Conservation (phyloP, 2,888 invertebrate species). For the Meganola albula region DNA sequence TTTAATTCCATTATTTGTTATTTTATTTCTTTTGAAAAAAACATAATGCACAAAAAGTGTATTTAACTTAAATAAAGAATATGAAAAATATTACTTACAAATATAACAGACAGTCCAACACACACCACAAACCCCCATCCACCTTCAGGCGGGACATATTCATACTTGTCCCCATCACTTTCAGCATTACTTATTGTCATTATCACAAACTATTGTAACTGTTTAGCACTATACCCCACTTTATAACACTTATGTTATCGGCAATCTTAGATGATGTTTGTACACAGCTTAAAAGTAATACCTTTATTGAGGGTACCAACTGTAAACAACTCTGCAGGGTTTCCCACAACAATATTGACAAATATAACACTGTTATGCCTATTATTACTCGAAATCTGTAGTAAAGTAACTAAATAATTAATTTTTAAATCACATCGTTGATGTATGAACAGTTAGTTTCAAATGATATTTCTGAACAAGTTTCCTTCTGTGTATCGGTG, state of each 20-base stretch:
- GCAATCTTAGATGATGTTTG: constrained; percentile 45
- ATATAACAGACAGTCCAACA: constrained; percentile 80
- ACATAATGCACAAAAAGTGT: too few relatives aligned
- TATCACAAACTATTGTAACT: constrained; percentile 25
- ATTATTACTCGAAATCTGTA: too few relatives aligned
- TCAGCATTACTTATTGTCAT: constrained; percentile 47
- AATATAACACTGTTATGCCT: constrained; percentile 49
- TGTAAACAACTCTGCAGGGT: constrained; percentile 53
- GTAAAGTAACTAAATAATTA: too few relatives aligned
- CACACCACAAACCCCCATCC: constrained; percentile 86
- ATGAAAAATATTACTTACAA: constrained; percentile 71
- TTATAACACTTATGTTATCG: constrained; percentile 51
- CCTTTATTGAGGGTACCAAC: constrained; percentile 50
- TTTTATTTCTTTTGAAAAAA: too few relatives aligned
- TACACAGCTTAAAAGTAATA: constrained; percentile 49
- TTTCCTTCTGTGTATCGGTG: too few relatives aligned
- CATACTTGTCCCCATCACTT: constrained; percentile 53
- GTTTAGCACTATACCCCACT: constrained; percentile 30
- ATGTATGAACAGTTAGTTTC: too few relatives aligned
- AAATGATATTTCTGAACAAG: too few relatives aligned
- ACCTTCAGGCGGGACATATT: constrained; percentile 79
- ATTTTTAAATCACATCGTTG: too few relatives aligned
- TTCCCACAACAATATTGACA: constrained; percentile 55
- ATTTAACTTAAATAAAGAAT: constrained; percentile 5
- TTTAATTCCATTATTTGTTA: too few relatives aligned